Percentiles rank a stretch among this genome's conserved stretches.
phyloP scores from a whole-genome alignment of 1,140 invertebrate genomes.

The Protaetia brevitarsis region DNA sequence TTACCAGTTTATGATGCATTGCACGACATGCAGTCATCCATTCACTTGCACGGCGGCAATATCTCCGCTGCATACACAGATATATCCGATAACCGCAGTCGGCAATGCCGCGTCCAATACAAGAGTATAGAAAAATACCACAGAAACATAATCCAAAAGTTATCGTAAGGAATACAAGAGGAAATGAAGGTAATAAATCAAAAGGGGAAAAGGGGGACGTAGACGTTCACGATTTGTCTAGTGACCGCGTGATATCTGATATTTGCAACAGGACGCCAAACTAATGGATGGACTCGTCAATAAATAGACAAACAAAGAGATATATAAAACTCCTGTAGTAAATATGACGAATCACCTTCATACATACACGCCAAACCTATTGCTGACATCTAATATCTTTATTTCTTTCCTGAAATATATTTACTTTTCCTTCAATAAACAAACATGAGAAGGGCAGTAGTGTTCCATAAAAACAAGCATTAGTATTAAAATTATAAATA shows the following conservation, averaged over 20 bases:
- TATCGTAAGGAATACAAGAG: slow-evolving; percentile 10
- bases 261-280: slow-evolving; percentile 28
- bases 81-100: neutral
- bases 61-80: neutral
- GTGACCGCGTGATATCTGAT: slow-evolving; percentile 35
- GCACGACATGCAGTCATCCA: neutral
- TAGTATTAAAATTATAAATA: too few relatives aligned
- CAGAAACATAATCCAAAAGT: slow-evolving; percentile 14
- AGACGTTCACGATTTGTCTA: slow-evolving; percentile 31
- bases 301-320: slow-evolving; percentile 20
- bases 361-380: too few relatives aligned
- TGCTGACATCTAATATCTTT: too few relatives aligned
- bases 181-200: slow-evolving; percentile 38
- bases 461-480: too few relatives aligned
- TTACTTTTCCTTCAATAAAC: too few relatives aligned
- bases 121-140: slow-evolving; percentile 14
- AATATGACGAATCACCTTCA: slow-evolving; percentile 1
- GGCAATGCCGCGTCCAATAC: neutral
- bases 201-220: slow-evolving; percentile 25
- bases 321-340: neutral
- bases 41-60: neutral
- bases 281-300: slow-evolving; percentile 26
- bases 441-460: too few relatives aligned
- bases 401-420: too few relatives aligned
- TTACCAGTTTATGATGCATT: neutral